Evolutionary conservation across 1,140 invertebrate genomes (phyloP).

Genomic region (Saccostrea glomerata): DNA sequence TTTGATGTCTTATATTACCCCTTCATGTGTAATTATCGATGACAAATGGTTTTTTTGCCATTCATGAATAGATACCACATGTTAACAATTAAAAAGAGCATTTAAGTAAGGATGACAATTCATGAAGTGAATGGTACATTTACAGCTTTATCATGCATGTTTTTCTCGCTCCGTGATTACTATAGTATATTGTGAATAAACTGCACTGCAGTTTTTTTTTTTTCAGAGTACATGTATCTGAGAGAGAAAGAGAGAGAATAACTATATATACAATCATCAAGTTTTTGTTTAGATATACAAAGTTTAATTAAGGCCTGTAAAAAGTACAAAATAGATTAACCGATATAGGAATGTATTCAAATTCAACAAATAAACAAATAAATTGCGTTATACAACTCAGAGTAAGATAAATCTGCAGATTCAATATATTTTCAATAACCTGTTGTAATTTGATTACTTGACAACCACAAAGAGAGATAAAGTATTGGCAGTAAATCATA

Average conservation of each 20-base stretch:
- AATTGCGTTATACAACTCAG: not conserved
- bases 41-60: not conserved
- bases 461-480: too few relatives aligned
- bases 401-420: not conserved
- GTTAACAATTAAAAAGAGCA: not conserved
- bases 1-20: too few relatives aligned
- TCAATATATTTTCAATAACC: not conserved
- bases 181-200: too few relatives aligned
- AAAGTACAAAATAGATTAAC: not conserved
- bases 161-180: too few relatives aligned
- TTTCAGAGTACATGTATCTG: not conserved
- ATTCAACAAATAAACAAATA: not conserved
- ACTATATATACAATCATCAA: not conserved
- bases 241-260: conserved; percentile 2
- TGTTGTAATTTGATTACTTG: not conserved
- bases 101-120: not conserved
- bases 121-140: not conserved
- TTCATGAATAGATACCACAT: not conserved
- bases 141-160: not conserved
- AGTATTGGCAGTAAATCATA: too few relatives aligned
- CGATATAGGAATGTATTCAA: too few relatives aligned
- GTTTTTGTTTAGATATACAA: not conserved
- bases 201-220: too few relatives aligned
- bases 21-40: too few relatives aligned
- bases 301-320: not conserved